Evolutionary conservation across 53 echinoderm and acorn worm species (phyloP).

Genomic region (Astropecten irregularis): DNA sequence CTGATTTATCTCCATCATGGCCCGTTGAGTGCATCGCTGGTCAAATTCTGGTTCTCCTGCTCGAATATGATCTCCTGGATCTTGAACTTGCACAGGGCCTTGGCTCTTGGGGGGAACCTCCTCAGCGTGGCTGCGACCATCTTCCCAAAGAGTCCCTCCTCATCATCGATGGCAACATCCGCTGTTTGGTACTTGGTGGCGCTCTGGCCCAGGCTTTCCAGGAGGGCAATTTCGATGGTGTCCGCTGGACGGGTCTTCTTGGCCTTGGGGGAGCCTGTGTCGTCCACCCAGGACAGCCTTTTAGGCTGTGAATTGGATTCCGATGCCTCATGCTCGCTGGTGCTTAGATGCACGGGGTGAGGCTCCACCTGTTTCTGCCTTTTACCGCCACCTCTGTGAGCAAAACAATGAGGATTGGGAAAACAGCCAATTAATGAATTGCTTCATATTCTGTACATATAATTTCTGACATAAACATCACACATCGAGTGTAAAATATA

Average conservation of each 20-base stretch:
- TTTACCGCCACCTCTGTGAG: too few species aligned
- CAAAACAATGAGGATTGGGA: too few species aligned
- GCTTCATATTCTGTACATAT: too few species aligned
- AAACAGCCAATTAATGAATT: too few species aligned
- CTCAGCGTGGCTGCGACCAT: slow-evolving; percentile 28
- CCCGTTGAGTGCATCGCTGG: too few species aligned
- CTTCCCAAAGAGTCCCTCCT: slow-evolving; percentile 6
- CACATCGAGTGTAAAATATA: too few species aligned
- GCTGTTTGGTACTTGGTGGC: background rate
- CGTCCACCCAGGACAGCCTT: background rate
- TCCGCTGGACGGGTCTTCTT: background rate
- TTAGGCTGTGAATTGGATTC: background rate
- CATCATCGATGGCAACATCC: background rate
- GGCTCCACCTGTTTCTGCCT: too few species aligned
- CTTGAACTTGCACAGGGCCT: slow-evolving; percentile 19
- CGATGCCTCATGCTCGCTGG: too few species aligned
- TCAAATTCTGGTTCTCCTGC: slow-evolving; percentile 1
- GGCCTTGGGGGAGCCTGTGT: background rate
- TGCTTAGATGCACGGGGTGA: too few species aligned
- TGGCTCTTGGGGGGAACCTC: slow-evolving; percentile 3
- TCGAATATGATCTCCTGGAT: slow-evolving; percentile 27
- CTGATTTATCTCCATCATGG: too few species aligned
- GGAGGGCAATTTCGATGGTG: background rate
- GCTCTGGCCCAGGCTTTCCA: background rate
- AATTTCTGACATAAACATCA: too few species aligned